Base-by-base conservation (phyloP, 1,140 invertebrate species). In the Zaprionus lachaisei region DNA sequence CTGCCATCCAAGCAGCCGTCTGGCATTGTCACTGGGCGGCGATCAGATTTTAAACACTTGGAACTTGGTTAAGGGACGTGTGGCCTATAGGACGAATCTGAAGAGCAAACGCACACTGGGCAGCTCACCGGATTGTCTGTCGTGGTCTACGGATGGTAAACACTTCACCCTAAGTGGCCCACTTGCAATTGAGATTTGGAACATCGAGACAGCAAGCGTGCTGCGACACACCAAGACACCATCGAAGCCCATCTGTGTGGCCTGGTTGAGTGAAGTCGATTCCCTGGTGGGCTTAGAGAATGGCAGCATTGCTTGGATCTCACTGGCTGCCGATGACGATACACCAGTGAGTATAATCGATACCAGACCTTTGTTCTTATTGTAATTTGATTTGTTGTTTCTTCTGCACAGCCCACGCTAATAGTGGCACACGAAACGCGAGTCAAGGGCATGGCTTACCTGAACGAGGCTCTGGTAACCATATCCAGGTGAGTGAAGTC, bases 1-100 rank as follows among this genome's bases (percentile, higher is more conserved):
- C 70, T 94, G 99, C 69, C 98, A 99, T 95, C 97, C 97, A 9
- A 96, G 96, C 83, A 97, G 97, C 5, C 98, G 98, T 94, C 83
- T 99, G 66, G 97, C 97, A 2, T 92, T 99, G 6, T 97, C 97
- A 17, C 94, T 98, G 17, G 97, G 97, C 17, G 95, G 95, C 66
- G 98, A 99, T 93, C 95, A 95, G 68, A 96, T 96, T 4, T 93
- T 99, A 20, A 94, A 96, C 81, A 98, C 98, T 2, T 99, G 98
- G 98, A 98, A 99, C 94, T 93, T 99, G 68, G 94, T 99, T 0
- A 98, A 98, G 93, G 98, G 98, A 0, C 94, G 97, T 78, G 76
- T 92, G 5, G 92, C 98, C 4, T 99, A 97, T 92, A 96, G 96
- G 1, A 98, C 96, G 3, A 98, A 99, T 93, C 93, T 99, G 24